Evolutionary conservation across 2,888 invertebrate genomes (phyloP), one percentile per base, ranked within the genome.

Genomic region (Lycophotia porphyrea): DNA sequence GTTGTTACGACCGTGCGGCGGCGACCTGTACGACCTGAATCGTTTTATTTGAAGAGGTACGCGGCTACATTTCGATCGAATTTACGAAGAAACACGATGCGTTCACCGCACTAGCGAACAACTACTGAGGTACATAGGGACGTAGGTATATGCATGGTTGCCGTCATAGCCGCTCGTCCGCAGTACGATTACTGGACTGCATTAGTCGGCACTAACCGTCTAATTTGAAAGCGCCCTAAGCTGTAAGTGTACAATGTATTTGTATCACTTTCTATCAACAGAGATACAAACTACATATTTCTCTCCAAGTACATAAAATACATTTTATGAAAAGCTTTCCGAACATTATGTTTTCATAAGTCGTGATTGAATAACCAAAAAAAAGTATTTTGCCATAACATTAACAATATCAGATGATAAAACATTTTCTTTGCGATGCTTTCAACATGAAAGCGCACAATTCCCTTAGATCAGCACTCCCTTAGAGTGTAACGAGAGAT

Each of bases 381-480:
- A 34, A 11, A 73, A 36, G 7, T 42, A 13, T 27, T 34, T n/a
- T 34, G n/a, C 52, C 18, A 1, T 42, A 42, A 42, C n/a, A n/a
- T 73, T 73, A 74, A 42, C 34, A 44, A 39, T 15, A 49, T 60
- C 24, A 39, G 11, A 63, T 52, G 13, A 36, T 52, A 78, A 55
- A 67, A 67, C 39, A 58, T 67, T 66, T 58, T 39, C 21, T 64
- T 78, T 44, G 24, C 44, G 15, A 61, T 55, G n/a, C 18, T 78
- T 13, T 31, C 21, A 39, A 68, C n/a, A 68, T 47, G 58, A 47
- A 39, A 78, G 47, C 24, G 31, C 44, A 15, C 11, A 9, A 15
- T n/a, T 55, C 21, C 36, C n/a, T 78, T n/a, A 31, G 78, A 31
- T 47, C 34, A 24, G 52, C 36, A 75, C 78, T 65, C 44, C 7